Evolutionary conservation across 2,797 vertebrate genomes (phyloP), one percentile per base, ranked within the genome.

Genomic region (Sebastes diploproa): DNA sequence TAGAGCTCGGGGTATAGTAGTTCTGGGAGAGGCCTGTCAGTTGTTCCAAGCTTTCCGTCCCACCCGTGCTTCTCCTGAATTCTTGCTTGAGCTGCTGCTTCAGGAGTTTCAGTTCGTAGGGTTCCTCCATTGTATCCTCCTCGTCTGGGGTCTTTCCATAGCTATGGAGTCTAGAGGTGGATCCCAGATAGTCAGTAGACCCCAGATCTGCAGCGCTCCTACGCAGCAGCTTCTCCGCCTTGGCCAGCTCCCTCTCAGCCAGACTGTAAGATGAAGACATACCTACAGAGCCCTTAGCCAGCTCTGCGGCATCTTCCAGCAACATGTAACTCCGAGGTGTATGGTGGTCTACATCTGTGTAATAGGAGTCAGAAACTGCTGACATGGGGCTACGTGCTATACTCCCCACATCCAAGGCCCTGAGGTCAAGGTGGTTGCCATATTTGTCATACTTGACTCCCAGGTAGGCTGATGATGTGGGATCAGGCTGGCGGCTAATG

Each of bases 11-110:
- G 0, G 96, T 95, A 11, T 98, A 98, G 88, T 98, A 98, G 85
- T 98, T 97, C 61, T 98, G 98, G 18, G 98, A 97, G 38, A 99
- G 96, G 27, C 97, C 95, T 58, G 97, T 94, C 71, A 99, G 94
- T 73, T 98, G 98, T 77, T 99, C 98, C 72, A 99, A 92, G 78
- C 94, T 97, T 84, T 99, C 98, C 25, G 95, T 93, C 5, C 95
- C 94, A 23, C 94, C 92, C 9, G 97, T 95, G 73, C 98, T 99
- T 92, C 98, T 97, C 73, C 98, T 97, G 88, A 99, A 99, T 91
- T 99, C 98, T 85, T 99, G 98, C 82, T 99, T 99, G 78, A 99
- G 97, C 90, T 99, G 98, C 73, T 99, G 98, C 89, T 99, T 99
- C 46, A 99, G 93, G 77, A 99, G 97, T 90, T 99, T 99, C 64